Percentiles rank a stretch among this genome's conserved stretches.
Evolutionary conservation across 1,140 invertebrate species (phyloP).

Genomic region (Arion vulgaris): DNA sequence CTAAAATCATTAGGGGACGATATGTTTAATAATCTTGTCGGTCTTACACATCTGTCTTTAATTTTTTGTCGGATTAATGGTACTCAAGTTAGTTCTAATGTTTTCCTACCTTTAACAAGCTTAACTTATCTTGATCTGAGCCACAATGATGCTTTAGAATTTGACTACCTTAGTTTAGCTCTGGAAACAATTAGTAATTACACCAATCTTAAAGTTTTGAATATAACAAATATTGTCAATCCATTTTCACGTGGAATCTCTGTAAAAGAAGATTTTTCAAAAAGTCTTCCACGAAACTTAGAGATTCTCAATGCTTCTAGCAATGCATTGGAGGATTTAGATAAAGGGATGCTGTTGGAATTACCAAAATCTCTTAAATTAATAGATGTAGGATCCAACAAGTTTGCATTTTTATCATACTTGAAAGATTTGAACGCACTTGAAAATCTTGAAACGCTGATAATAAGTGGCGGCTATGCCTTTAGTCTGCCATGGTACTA

Average conservation of each 20-base stretch:
- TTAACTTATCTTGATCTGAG: background rate
- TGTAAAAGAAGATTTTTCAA: background rate
- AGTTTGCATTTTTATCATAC: background rate
- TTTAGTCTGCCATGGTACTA: conserved; percentile 1
- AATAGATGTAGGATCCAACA: background rate
- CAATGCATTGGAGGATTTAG: background rate
- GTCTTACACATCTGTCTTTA: background rate
- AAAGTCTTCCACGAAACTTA: background rate
- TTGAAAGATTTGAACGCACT: background rate
- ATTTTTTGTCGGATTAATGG: background rate
- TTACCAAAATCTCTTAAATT: background rate
- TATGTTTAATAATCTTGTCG: background rate
- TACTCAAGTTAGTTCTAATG: background rate
- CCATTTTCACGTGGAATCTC: background rate
- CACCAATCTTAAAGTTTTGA: background rate
- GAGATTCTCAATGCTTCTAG: background rate
- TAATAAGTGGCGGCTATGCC: background rate
- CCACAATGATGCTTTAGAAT: background rate
- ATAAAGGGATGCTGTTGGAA: background rate
- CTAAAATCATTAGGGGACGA: background rate
- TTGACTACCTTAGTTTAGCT: background rate
- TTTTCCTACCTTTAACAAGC: background rate
- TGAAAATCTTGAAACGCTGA: background rate
- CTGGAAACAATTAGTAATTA: background rate
- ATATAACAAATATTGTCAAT: background rate